Evolutionary conservation across 2,797 vertebrate species (phyloP).

Genomic region (Poecilia picta): DNA sequence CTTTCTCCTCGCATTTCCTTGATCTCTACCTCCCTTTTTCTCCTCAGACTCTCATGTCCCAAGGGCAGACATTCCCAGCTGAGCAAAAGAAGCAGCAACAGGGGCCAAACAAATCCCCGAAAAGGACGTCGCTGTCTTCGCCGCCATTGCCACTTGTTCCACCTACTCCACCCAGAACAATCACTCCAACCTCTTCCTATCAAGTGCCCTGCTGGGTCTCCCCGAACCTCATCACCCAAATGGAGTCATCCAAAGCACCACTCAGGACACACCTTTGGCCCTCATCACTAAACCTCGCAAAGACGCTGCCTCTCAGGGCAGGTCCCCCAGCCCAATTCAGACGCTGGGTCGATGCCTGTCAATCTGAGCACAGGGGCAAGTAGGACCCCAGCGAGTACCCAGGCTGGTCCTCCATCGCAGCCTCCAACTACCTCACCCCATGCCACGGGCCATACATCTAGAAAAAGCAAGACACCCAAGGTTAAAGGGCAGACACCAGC

Average conservation of each 20-base stretch:
- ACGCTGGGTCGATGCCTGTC: constrained; percentile 84
- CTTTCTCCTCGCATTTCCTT: constrained; percentile 49
- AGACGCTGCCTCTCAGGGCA: constrained; percentile 78
- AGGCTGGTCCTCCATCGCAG: constrained; percentile 73
- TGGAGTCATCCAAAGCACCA: constrained; percentile 94
- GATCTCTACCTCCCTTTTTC: constrained; percentile 52
- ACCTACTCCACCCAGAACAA: constrained; percentile 83
- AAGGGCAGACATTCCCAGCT: constrained; percentile 92
- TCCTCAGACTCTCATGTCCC: constrained; percentile 82
- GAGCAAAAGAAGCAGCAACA: constrained; percentile 89
- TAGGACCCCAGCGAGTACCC: constrained; percentile 78
- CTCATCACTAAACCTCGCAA: constrained; percentile 95
- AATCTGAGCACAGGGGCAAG: constrained; percentile 91
- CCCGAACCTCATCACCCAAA: constrained; percentile 88
- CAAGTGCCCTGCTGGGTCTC: constrained; percentile 94
- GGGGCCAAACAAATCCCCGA: constrained; percentile 88
- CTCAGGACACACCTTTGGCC: constrained; percentile 96
- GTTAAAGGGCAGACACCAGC: constrained; percentile 71
- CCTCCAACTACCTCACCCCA: constrained; percentile 86
- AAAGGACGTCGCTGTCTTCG: constrained; percentile 85
- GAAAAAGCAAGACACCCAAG: constrained; percentile 89
- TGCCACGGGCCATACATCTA: constrained; percentile 84
- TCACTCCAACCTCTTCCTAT: constrained; percentile 92
- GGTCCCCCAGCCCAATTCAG: constrained; percentile 80
- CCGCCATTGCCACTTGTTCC: constrained; percentile 83